Percentiles rank a stretch among this genome's conserved stretches.
phyloP scores from a whole-genome alignment of 2,113 vertebrate species.

The Brienomyrus longianalis region DNA sequence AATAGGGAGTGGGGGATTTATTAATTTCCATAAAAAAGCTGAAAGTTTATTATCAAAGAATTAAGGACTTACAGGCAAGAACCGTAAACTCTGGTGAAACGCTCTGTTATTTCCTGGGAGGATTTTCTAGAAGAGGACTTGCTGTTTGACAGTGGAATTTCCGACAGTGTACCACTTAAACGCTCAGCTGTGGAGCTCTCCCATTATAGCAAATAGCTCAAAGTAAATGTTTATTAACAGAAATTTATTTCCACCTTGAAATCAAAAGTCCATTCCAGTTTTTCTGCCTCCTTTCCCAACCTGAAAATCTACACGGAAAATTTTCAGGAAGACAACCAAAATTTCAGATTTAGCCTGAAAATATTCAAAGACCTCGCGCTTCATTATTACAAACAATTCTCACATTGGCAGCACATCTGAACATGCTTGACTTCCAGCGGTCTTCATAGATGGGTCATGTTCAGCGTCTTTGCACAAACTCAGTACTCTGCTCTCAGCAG shows the following conservation, averaged over 20 bases:
- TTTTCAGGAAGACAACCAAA: background rate
- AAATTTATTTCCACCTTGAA: background rate
- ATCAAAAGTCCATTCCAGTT: background rate
- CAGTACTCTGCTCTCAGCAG: background rate
- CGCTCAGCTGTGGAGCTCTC: background rate
- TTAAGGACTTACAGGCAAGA: background rate
- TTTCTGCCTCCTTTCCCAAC: background rate
- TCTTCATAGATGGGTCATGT: background rate
- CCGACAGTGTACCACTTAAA: background rate
- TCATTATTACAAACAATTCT: background rate
- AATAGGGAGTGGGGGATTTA: slow-evolving; percentile 15
- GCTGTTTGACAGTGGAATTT: background rate
- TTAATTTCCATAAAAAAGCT: slow-evolving; percentile 11
- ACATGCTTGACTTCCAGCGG: background rate
- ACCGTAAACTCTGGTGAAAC: slow-evolving; percentile 1
- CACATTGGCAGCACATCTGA: background rate
- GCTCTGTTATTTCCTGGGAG: slow-evolving; percentile 1
- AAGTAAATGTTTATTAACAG: background rate
- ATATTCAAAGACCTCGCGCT: background rate
- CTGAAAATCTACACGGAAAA: background rate
- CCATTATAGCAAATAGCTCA: background rate
- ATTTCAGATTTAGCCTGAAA: background rate
- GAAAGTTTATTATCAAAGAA: slow-evolving; percentile 16
- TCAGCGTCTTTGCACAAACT: background rate
- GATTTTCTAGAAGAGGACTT: background rate